phyloP scores from a whole-genome alignment of 2,113 vertebrate species.

The Ia io region DNA sequence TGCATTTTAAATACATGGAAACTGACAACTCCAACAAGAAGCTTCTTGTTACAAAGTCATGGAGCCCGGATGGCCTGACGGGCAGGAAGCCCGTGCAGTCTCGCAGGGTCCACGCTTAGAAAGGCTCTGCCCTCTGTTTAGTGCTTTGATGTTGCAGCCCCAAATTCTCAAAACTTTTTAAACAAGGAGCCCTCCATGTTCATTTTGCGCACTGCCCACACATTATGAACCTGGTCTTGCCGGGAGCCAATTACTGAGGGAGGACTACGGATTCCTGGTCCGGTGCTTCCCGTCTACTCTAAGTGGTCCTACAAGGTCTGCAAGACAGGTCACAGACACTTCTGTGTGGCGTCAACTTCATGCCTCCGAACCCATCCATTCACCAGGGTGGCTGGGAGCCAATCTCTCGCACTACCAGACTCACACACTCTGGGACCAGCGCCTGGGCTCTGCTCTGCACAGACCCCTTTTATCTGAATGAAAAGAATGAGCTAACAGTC shows the following conservation, averaged over 20 bases:
- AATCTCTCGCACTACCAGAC: neutral
- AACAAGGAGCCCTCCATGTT: neutral
- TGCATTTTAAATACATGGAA: neutral
- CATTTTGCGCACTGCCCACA: neutral
- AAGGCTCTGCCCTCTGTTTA: neutral
- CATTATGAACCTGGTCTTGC: neutral
- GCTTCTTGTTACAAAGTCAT: neutral
- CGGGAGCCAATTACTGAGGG: neutral
- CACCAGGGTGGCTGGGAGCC: neutral
- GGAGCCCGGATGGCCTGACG: neutral
- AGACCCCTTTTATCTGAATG: conserved; percentile 74
- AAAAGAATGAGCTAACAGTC: conserved; percentile 63
- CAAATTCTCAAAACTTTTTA: neutral
- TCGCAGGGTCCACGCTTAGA: accelerated
- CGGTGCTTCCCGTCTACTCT: neutral
- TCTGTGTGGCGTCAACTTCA: neutral
- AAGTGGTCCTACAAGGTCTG: neutral
- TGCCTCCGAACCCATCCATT: neutral
- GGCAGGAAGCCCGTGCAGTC: accelerated
- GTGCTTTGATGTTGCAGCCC: neutral
- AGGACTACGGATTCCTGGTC: neutral
- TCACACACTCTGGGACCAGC: conserved; percentile 53
- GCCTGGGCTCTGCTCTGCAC: conserved; percentile 41
- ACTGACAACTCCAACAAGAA: neutral
- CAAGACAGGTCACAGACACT: neutral